These are phyloP conservation scores for Caenorhabditis afra DNA, from an alignment of 2,888 invertebrate genomes.

Conservation along the genomic window DNA sequence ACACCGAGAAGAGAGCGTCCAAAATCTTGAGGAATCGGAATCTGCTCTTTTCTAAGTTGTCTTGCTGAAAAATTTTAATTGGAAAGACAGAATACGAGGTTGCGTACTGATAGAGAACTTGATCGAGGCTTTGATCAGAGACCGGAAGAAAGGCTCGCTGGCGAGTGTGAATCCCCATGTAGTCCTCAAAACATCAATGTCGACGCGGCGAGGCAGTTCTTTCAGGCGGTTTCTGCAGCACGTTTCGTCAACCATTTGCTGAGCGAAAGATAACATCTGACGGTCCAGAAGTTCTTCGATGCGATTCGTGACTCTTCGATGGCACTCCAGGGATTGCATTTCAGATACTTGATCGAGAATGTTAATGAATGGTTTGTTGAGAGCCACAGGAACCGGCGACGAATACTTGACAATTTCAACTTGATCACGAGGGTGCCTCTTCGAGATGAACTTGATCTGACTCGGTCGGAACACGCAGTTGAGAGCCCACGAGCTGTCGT, in stretches of 20 bases:
- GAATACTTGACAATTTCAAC: slow-evolving; percentile 78
- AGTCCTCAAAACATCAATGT: slow-evolving; percentile 57
- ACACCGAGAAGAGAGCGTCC: slow-evolving; percentile 77
- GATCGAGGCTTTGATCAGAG: slow-evolving; percentile 71
- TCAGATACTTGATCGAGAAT: slow-evolving; percentile 80
- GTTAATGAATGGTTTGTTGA: slow-evolving; percentile 81
- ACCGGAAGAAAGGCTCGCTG: slow-evolving; percentile 77
- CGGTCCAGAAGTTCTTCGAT: slow-evolving; percentile 76
- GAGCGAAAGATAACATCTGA: slow-evolving; percentile 71
- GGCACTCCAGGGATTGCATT: slow-evolving; percentile 70
- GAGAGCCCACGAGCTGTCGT: slow-evolving; percentile 46
- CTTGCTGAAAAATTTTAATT: slow-evolving; percentile 28
- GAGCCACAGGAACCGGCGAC: slow-evolving; percentile 73
- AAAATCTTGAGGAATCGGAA: slow-evolving; percentile 62
- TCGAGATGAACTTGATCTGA: slow-evolving; percentile 65
- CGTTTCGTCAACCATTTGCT: slow-evolving; percentile 71
- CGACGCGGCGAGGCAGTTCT: slow-evolving; percentile 64
- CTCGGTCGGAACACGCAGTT: slow-evolving; percentile 62
- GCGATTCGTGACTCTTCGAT: slow-evolving; percentile 70
- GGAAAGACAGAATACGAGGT: slow-evolving; percentile 4
- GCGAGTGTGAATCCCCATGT: slow-evolving; percentile 63
- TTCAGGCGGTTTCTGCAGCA: slow-evolving; percentile 68
- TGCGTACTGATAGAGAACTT: slow-evolving; percentile 60
- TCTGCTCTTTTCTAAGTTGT: slow-evolving; percentile 66
- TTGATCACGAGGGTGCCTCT: slow-evolving; percentile 59